These are phyloP conservation scores for Drosophila hydei DNA, from an alignment of 1,140 invertebrate species.

Conservation along the genomic window DNA sequence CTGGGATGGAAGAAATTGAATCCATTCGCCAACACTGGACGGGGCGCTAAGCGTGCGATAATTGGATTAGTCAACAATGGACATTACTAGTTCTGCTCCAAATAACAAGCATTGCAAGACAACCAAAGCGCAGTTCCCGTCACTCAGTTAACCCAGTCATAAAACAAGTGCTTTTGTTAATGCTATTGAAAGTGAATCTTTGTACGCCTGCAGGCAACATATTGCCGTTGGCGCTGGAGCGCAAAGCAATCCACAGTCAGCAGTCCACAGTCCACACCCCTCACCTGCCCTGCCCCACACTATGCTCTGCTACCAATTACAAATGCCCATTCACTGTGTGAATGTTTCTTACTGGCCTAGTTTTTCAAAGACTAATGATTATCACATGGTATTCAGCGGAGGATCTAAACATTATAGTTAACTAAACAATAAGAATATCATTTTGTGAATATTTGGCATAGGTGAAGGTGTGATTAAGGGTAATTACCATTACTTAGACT, in stretches of 20 bases:
- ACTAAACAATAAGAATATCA: background rate
- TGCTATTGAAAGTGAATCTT: conserved; percentile 30
- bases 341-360: conserved; percentile 21
- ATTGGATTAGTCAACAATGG: conserved; percentile 57
- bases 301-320: conserved; percentile 13
- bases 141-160: conserved; percentile 30
- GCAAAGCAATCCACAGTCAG: background rate
- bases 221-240: conserved; percentile 30
- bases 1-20: conserved; percentile 69
- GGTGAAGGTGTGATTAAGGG: background rate
- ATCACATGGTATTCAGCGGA: background rate
- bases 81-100: conserved; percentile 74
- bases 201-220: conserved; percentile 1
- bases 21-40: conserved; percentile 67
- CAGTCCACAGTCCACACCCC: background rate
- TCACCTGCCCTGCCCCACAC: background rate
- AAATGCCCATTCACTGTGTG: conserved; percentile 32
- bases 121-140: conserved; percentile 74
- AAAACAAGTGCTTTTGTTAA: conserved; percentile 48
- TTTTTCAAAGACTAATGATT: conserved; percentile 4
- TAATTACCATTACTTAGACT: background rate
- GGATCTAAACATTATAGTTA: background rate
- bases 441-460: background rate
- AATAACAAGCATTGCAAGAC: conserved; percentile 71
- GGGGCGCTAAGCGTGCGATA: conserved; percentile 51